Evolutionary conservation across 1,140 invertebrate genomes (phyloP), one percentile per base, ranked within the genome.

Genomic region (Anoplophora glabripennis): DNA sequence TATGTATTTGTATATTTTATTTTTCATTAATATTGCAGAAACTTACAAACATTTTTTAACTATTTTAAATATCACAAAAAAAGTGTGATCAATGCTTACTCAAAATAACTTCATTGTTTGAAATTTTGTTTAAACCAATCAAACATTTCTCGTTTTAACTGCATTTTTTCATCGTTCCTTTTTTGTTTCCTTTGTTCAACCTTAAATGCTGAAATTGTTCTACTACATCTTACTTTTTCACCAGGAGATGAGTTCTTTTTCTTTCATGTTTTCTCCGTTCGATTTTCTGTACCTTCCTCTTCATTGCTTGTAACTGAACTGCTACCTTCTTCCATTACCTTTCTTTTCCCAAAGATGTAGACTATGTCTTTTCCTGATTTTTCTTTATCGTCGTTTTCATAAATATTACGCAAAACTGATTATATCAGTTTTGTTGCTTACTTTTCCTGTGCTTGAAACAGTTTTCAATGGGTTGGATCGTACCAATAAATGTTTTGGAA

Each of bases 81-180:
- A n/a, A n/a, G n/a, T n/a, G n/a, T n/a, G n/a, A n/a, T n/a, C n/a
- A 5, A 45, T 18, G 17, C 15, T 4, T 18, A 45, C 15, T 15
- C 15, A 12, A 9, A 12, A 18, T 18, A 45, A 21, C 21, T 17
- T 45, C 21, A 18, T 45, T 45, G 14, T 21, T 8, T 15, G n/a
- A 18, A 21, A 52, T 52, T 52, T 38, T 35, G 34, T 37, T 52
- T 52, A 0, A 52, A 14, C 49, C 49, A 52, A 10, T 35, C n/a
- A 37, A 52, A 52, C 49, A 52, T 52, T 36, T 52, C 49, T 38
- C 35, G 12, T 38, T 52, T 52, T n/a, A 52, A 38, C n/a, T 18
- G 14, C 35, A 52, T 52, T 18, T 40, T 51, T 52, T 52, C 49
- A 14, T 52, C 49, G 10, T 52, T 34, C 10, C 49, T 34, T 37